Evolutionary conservation across 2,797 vertebrate genomes (phyloP), one percentile per base, ranked within the genome.

Genomic region (Urophycis tenuis): DNA sequence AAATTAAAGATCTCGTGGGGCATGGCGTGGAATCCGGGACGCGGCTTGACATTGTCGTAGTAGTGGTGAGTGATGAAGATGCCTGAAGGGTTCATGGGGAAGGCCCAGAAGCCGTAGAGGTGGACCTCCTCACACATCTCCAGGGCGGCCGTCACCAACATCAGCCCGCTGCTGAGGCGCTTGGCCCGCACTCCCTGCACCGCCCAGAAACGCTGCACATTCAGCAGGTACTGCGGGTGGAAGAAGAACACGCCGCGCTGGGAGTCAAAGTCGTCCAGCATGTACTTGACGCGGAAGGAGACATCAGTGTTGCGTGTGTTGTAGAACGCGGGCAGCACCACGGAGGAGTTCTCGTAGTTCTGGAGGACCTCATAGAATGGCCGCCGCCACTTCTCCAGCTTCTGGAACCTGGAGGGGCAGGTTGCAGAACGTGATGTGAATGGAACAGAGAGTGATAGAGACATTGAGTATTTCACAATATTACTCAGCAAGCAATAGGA

Each of bases 31-130:
- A 99, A 99, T 78, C 98, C 97, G 0, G 98, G 97, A 1, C 96
- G 93, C 7, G 98, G 98, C 91, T 99, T 99, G 87, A 98, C 94
- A 6, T 99, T 98, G 94, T 99, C 97, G 0, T 99, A 99, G 90
- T 99, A 99, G 81, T 99, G 97, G 85, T 99, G 98, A 6, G 96
- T 98, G 87, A 98, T 95, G 88, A 95, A 96, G 88, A 96, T 92
- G 79, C 98, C 96, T 0, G 95, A 93, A 80, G 96, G 96, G 92
- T 97, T 96, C 96, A 98, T 97, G 85, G 96, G 95, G 83, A 99
- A 99, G 0, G 95, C 96, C 98, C 98, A 99, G 90, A 99, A 99
- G 73, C 98, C 98, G 0, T 98, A 99, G 77, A 99, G 95, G 88
- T 98, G 96, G 75, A 99, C 98, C 87, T 99, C 97, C 82, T 98